Evolutionary conservation across 2,888 invertebrate genomes (phyloP), one percentile per base, ranked within the genome.

Genomic region (Tetragonula carbonaria): DNA sequence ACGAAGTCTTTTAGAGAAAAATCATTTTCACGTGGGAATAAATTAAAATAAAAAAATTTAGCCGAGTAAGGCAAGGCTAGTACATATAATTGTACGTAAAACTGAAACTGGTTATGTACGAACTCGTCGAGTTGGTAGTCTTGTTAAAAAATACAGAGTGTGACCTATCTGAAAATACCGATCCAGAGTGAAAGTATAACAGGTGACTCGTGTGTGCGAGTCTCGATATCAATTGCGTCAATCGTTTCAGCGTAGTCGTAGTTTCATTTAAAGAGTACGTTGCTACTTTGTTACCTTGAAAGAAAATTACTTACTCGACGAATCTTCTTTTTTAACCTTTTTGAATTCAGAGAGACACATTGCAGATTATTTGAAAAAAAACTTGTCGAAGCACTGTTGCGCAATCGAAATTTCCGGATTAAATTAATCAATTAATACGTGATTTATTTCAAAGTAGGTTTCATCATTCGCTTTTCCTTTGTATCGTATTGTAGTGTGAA

Each of bases 171-270:
- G 71, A 23, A 23, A 23, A 82, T 71, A 59, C 57, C n/a, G 28
- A 67, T 68, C 28, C 6, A 33, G 45, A 74, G 82, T 82, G 82
- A 82, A 82, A 82, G 82, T 74, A 71, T 70, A 59, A 67, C 74
- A 57, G 74, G 21, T 53, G 21, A n/a, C 28, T 63, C n/a, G 70
- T 33, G 33, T 33, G 33, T 33, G 33, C 3, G 2, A n/a, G 70
- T 33, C 70, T 23, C 21, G 82, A n/a, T 70, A 53, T 80, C 63
- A 82, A 80, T 82, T 74, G 57, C 45, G 51, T 59, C 71, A 57
- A 82, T 82, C 65, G 16, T 63, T 74, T 59, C 23, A 59, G 5
- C 2, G 14, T 59, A n/a, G 57, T 5, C 14, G n/a, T n/a, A 23
- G 14, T 59, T 59, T 59, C 13, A 59, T 59, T 59, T 23, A 4